Evolutionary conservation across 2,888 invertebrate genomes (phyloP), one percentile per base, ranked within the genome.

Genomic region (Poecilus cupreus): DNA sequence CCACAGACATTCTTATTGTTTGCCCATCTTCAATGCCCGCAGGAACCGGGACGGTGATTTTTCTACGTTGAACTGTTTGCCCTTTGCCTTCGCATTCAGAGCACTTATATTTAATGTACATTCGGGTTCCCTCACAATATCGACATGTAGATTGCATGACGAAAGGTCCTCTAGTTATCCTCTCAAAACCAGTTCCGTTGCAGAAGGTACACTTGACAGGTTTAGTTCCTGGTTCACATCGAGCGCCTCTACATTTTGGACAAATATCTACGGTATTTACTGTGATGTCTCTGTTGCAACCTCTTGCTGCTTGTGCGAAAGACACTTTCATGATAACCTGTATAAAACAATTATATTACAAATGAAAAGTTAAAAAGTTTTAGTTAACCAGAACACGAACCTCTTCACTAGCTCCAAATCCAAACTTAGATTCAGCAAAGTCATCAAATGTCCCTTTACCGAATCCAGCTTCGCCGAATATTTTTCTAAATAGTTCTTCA

Each of bases 21-120:
- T 99, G 99, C 0, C 98, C 98, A 88, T 99, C 97, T 88, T 99
- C 98, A 5, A 99, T 97, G 16, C 97, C 97, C 74, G 94, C 98
- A 10, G 99, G 99, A 2, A 99, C 97, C 0, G 98, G 97, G 0
- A 99, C 96, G 0, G 95, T 96, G 1, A 99, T 92, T 87, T 94
- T 95, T 88, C 95, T 96, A 37, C 96, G 93, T 91, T 98, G 97
- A 0, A 98, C 95, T 89, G 93, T 92, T 39, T 91, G 91, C 4
- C 89, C 99, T 89, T 97, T 98, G 32, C 97, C 99, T 85, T 96
- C 94, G 88, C 99, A 99, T 86, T 98, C 98, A 0, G 88, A 87
- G 87, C 99, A 99, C 0, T 98, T 98, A 87, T 93, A 94, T 87
- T 96, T 96, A 82, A 99, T 98, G 84, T 94, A 93, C 90, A 96